Evolutionary conservation across 53 echinoderm and acorn worm species (phyloP).

Genomic region (Arbacia lixula): DNA sequence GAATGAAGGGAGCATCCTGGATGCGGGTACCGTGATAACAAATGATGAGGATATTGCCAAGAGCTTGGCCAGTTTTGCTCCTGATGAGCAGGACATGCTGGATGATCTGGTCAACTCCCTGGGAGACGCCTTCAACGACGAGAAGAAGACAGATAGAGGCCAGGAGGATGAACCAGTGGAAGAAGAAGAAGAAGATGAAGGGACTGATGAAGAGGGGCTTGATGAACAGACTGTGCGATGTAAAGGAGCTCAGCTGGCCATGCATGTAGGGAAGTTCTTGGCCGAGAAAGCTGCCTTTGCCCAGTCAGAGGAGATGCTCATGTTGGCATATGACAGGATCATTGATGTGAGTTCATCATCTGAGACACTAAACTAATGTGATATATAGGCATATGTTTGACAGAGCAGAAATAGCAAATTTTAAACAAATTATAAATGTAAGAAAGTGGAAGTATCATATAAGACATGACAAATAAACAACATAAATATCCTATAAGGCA

Average conservation of each 20-base stretch:
- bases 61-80: conserved; percentile 45
- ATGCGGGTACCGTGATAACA: not conserved
- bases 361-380: too few relatives aligned
- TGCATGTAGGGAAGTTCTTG: conserved; percentile 90
- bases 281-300: conserved; percentile 70
- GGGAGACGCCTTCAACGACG: not conserved
- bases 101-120: conserved; percentile 36
- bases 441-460: too few relatives aligned
- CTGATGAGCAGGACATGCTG: conserved; percentile 39
- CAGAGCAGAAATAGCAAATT: too few relatives aligned
- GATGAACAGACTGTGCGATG: conserved; percentile 61
- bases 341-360: conserved; percentile 65
- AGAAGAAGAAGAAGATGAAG: conserved; percentile 24
- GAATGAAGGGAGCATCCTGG: conserved; percentile 1
- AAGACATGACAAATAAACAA: too few relatives aligned
- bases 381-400: too few relatives aligned
- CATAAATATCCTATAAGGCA: too few relatives aligned
- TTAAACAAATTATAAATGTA: too few relatives aligned
- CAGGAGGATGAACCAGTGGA: not conserved
- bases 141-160: not conserved
- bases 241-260: conserved; percentile 78
- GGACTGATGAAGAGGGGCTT: conserved; percentile 27
- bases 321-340: conserved; percentile 78
- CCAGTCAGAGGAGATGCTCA: conserved; percentile 70
- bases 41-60: not conserved